Base-by-base conservation (phyloP, 2,113 vertebrate genomes). In the Cavia porcellus region DNA sequence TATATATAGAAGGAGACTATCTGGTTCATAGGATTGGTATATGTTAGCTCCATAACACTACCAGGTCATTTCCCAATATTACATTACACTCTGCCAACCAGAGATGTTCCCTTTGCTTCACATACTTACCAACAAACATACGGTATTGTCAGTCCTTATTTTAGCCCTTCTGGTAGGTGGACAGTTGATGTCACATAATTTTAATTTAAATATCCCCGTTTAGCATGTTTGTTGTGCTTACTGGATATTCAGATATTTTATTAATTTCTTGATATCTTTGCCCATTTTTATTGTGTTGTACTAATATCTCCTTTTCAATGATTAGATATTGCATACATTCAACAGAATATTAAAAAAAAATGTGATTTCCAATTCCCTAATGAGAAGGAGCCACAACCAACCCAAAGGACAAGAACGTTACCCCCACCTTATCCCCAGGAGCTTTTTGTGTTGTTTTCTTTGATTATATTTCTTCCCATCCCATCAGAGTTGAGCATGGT, bases 191-290 rank as follows among this genome's bases (percentile, higher is more conserved):
- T 83, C 68, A 77, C 15, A 12, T n/a, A 35, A 12, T 38, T 86
- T 92, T 45, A 64, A 72, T 64, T 59, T 90, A 1, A 25, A 79
- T 79, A 66, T 84, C 14, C 50, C 57, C 42, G 20, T 13, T 70
- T 9, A 86, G 15, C 9, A 64, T 52, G 84, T 91, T 52, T 89
- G 62, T 32, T 83, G 38, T 92, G 47, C 17, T 92, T 42, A 50
- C n/a, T 77, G 80, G 38, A 12, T 38, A 14, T 55, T 86, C 20
- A 52, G 11, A 52, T 66, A 35, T n/a, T 93, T 90, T 85, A 47
- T 88, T 86, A 97, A 81, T 13, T n/a, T 4, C 94, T n/a, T 38
- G 38, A 42, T 70, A 45, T 79, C 42, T 59, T 87, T 94, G 86
- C 9, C 15, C 13, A 50, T 82, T 96, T 94, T 89, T 55, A 85